Base-by-base conservation (phyloP, 2,888 invertebrate species). In the Bellardia bayeri region DNA sequence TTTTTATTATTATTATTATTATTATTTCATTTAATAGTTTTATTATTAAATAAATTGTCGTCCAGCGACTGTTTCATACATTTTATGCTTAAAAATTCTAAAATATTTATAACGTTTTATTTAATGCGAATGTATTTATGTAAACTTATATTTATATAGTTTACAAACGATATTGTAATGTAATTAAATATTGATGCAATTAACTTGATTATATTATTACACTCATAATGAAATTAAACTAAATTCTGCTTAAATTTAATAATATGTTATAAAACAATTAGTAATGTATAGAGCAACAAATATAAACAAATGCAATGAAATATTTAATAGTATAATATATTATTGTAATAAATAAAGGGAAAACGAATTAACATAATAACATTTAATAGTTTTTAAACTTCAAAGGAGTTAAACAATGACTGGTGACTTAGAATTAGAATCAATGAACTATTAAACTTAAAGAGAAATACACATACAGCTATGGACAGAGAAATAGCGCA, bases 41-140 rank as follows among this genome's bases (percentile, higher is more conserved):
- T 72, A 11, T 40, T 54, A 42, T 61, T 16, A 37, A 3, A 13
- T 78, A 49, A 61, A 74, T 23, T 23, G 82, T 86, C 86, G 86
- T 74, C 86, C 86, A 79, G 86, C 86, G 86, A 86, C 86, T 68
- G 54, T 86, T 64, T 69, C 37, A 64, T 83, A 61, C 6, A 5
- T 69, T 74, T 75, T 69, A 16, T 76, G 13, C 16, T 76, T 56
- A 8, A 49, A 23, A 14, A 45, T 54, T 63, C 33, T 78, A 69
- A 33, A 71, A 45, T 49, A 51, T 63, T 14, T 58, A 30, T 8
- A 30, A 8, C 30, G 51, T 49, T 69, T 71, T 49, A 9, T 51
- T 14, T 49, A 1, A 23, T 23, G 33, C 45, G 1, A 9, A 54
- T 0, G 23, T n/a, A 16, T 64, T 42, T 66, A 37, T 23, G 5